Base-by-base conservation (phyloP, 2,113 vertebrate species). In the Todiramphus saurophagus region DNA sequence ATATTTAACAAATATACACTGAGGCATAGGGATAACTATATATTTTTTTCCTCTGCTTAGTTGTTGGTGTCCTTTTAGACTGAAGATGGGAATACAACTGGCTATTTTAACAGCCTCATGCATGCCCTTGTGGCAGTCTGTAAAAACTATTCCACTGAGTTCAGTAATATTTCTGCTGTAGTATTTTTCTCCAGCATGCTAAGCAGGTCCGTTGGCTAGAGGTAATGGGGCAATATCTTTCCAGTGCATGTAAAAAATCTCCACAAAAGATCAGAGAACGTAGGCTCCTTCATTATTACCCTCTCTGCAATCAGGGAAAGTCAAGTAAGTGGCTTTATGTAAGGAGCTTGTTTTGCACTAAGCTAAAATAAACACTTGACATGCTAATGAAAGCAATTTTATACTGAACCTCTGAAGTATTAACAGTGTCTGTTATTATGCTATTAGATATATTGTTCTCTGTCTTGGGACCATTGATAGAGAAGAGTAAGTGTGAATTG, bases 371-470 rank as follows among this genome's bases (percentile, higher is more conserved):
- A 94, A 68, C 72, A 72, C 73, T 93, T 94, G 68, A 77, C 70
- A 60, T 95, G 78, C 77, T 95, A 95, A 97, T 90, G 93, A 95
- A 98, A 96, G 75, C 64, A 87, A 59, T 75, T 83, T 62, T 82
- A n/a, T 68, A 58, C 31, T 19, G 14, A 64, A 93, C 50, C 68
- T 84, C 95, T 89, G 5, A 97, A 97, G 92, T 97, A 97, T 97
- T 96, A 95, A 93, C 87, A 51, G 85, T 91, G 56, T 74, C 80
- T 92, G 93, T 94, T 96, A 87, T 96, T 94, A 83, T 75, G 60
- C 70, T 95, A 77, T 90, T 96, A 76, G 86, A 87, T 90, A 73
- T 68, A 87, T 87, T 96, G 96, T 94, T 95, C 88, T 95, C 85
- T 91, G 31, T 68, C 31, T 70, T 59, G 69, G 62, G 93, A 74